These are phyloP conservation scores for Yasuhikotakia modesta DNA, from an alignment of 2,797 vertebrate genomes.

Conservation along the genomic window DNA sequence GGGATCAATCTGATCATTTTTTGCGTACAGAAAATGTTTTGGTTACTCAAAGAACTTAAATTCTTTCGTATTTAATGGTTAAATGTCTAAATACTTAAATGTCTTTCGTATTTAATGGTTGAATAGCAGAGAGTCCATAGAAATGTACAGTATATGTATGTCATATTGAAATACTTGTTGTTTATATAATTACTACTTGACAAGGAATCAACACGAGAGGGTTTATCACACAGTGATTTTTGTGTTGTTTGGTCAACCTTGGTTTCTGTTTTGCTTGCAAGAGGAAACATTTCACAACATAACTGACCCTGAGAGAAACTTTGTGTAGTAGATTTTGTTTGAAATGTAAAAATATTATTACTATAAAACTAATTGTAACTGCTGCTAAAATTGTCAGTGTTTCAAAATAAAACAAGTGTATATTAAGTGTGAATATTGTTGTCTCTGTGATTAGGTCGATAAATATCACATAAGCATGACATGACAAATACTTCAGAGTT, in stretches of 20 bases:
- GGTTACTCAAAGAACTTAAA: too few relatives aligned
- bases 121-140: background rate
- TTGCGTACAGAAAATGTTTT: too few relatives aligned
- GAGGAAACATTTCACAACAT: background rate
- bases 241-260: background rate
- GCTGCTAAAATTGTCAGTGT: background rate
- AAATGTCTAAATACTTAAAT: too few relatives aligned
- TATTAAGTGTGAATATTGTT: background rate
- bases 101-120: background rate
- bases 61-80: background rate
- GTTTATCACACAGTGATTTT: background rate
- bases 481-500: background rate
- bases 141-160: background rate
- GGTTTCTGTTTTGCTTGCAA: background rate
- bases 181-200: background rate
- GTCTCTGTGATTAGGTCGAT: background rate
- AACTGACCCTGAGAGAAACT: background rate
- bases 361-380: background rate
- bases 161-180: background rate
- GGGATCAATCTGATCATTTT: background rate
- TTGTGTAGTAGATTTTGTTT: too few relatives aligned
- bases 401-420: background rate
- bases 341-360: background rate
- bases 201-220: too few relatives aligned
- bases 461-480: background rate